Percentiles rank a stretch among this genome's conserved stretches.
These are phyloP conservation scores for Cheumatopsyche charites DNA, from an alignment of 1,140 invertebrate species.

Conservation along the genomic window DNA sequence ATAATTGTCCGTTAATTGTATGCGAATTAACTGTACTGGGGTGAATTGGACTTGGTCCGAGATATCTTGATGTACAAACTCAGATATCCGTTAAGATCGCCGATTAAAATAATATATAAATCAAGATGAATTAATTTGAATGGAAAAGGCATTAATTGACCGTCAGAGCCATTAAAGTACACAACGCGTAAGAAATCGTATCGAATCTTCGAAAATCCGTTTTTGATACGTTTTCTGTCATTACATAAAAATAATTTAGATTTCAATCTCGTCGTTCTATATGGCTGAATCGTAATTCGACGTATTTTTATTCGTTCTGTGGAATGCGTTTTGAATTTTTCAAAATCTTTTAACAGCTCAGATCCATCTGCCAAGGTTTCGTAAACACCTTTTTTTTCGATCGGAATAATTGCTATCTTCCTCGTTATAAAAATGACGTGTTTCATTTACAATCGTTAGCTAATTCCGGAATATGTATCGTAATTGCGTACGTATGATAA, in stretches of 20 bases:
- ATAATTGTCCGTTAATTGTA: constrained; percentile 12
- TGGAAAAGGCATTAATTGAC: constrained; percentile 9
- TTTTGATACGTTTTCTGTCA: too few species aligned
- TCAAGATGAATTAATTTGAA: constrained; percentile 40
- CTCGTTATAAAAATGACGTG: too few species aligned
- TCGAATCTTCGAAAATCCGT: too few species aligned
- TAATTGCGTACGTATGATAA: too few species aligned
- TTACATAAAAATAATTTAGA: neutral
- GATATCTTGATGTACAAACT: constrained; percentile 21
- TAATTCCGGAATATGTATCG: too few species aligned
- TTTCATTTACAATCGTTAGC: too few species aligned
- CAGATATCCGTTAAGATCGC: constrained; percentile 37
- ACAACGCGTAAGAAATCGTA: too few species aligned
- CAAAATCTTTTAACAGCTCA: neutral
- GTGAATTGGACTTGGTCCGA: neutral
- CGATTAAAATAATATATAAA: constrained; percentile 36
- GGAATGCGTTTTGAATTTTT: neutral
- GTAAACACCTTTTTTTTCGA: neutral
- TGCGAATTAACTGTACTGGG: constrained; percentile 16
- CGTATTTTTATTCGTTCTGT: neutral
- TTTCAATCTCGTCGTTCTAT: neutral
- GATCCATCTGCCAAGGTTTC: neutral
- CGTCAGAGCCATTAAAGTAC: too few species aligned
- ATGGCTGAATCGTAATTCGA: neutral
- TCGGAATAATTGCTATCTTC: too few species aligned